Conservation (phyloP, 92 coral and sea anemone genomes). For the Bergia sp. region DNA sequence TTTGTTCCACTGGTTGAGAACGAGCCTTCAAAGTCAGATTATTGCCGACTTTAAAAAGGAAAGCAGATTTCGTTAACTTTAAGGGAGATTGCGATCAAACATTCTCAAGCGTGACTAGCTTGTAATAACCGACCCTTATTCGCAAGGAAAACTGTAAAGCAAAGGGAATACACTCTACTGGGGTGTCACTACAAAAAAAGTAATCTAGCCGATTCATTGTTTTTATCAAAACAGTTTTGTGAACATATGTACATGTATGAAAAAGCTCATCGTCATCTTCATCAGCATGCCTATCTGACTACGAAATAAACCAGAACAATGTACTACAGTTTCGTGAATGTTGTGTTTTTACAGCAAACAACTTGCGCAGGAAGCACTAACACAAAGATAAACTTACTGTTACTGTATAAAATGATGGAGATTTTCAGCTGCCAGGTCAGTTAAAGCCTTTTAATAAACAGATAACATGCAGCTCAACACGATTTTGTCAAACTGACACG, state of each 20-base stretch:
- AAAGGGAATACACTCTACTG: background rate
- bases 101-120: background rate
- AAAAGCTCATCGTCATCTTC: background rate
- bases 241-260: background rate
- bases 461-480: background rate
- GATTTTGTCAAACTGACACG: background rate
- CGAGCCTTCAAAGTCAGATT: background rate
- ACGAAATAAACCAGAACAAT: background rate
- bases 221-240: background rate
- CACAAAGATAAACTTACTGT: background rate
- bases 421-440: constrained; percentile 4
- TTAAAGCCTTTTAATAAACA: constrained; percentile 9
- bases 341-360: background rate
- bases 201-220: background rate
- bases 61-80: background rate
- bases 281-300: background rate
- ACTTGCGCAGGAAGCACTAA: background rate
- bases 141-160: background rate
- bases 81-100: background rate
- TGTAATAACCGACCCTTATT: background rate
- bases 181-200: background rate
- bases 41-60: background rate
- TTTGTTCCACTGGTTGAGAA: background rate
- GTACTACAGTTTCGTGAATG: background rate
- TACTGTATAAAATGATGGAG: background rate